Conservation (phyloP, 2,888 invertebrate genomes). For the Camptogramma bilineatum region DNA sequence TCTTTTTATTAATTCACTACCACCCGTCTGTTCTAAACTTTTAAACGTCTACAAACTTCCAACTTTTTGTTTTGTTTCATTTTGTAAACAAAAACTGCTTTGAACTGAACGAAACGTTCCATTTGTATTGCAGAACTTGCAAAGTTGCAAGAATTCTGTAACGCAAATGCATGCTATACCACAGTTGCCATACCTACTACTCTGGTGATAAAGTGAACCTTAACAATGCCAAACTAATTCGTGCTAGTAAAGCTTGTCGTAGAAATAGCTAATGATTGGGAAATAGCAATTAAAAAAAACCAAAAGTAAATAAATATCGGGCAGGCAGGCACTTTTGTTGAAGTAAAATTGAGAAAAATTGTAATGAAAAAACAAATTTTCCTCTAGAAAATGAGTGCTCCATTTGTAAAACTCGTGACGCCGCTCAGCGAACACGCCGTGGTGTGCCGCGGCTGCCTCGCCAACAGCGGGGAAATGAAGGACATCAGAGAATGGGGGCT, state of each 20-base stretch:
- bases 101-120: too few species aligned
- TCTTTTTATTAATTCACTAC: neutral
- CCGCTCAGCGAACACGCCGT: conserved; percentile 51
- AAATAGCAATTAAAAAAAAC: too few species aligned
- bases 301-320: too few species aligned
- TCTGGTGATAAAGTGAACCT: too few species aligned
- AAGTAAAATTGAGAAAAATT: conserved; percentile 6
- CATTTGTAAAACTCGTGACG: conserved; percentile 51
- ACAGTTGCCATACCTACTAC: too few species aligned
- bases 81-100: too few species aligned
- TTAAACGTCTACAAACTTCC: neutral
- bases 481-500: conserved; percentile 72
- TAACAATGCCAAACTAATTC: neutral
- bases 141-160: too few species aligned
- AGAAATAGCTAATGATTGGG: neutral
- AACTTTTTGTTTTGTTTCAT: too few species aligned
- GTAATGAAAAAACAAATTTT: conserved; percentile 12
- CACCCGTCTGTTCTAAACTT: too few species aligned
- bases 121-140: too few species aligned
- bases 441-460: conserved; percentile 72
- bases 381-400: conserved; percentile 53
- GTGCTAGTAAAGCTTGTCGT: neutral
- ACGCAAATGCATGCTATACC: too few species aligned
- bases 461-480: conserved; percentile 70
- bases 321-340: neutral